Evolutionary conservation across 1,140 invertebrate species (phyloP).

Genomic region (Panagrolaimus sp.): DNA sequence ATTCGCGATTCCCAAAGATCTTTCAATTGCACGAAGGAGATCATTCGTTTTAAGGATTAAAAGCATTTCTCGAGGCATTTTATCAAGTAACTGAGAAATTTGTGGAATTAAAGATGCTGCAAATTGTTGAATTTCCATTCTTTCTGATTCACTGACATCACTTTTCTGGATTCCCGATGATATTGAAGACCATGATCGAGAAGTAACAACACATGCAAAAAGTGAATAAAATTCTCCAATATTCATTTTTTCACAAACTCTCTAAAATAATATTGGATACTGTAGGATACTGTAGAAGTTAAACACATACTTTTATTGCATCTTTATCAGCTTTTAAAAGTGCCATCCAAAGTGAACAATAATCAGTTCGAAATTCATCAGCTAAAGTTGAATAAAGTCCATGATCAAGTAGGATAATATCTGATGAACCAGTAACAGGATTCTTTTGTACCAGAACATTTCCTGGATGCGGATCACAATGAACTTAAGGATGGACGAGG

Average conservation of each 20-base stretch:
- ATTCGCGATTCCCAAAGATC: constrained; percentile 70
- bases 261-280: constrained; percentile 19
- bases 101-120: constrained; percentile 62
- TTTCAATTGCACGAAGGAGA: constrained; percentile 85
- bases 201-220: constrained; percentile 90
- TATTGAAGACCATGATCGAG: constrained; percentile 83
- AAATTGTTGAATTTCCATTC: constrained; percentile 69
- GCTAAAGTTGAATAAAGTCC: constrained; percentile 88
- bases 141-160: constrained; percentile 70
- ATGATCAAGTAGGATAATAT: constrained; percentile 88
- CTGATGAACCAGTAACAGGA: constrained; percentile 63
- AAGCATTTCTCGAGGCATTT: constrained; percentile 77
- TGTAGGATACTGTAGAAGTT: not conserved
- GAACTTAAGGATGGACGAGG: too few species aligned
- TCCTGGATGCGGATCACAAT: constrained; percentile 97
- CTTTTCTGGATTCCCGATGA: constrained; percentile 66
- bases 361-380: constrained; percentile 80
- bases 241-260: constrained; percentile 68
- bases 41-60: constrained; percentile 97
- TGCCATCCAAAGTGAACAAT: constrained; percentile 86
- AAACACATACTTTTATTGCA: constrained; percentile 67
- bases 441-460: constrained; percentile 74
- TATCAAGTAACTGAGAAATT: constrained; percentile 67
- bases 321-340: constrained; percentile 76
- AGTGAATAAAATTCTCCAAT: constrained; percentile 79